Base-by-base conservation (phyloP, 2,113 vertebrate species). In the Passer domesticus region DNA sequence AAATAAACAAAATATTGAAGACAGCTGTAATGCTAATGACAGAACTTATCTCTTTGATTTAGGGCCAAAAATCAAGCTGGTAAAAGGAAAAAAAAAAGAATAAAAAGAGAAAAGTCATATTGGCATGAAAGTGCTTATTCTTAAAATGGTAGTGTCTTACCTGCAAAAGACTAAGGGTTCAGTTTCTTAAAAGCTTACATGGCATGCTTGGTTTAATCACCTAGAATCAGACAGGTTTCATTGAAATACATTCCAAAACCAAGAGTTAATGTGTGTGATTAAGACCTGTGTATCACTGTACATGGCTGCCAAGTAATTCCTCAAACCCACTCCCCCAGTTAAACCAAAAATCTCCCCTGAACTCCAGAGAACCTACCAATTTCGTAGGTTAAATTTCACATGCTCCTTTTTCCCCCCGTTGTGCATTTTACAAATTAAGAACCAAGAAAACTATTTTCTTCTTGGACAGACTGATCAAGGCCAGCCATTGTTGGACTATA, bases 1-100 rank as follows among this genome's bases (percentile, higher is more conserved):
- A 96, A 87, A 89, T 59, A 89, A 93, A 89, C 49, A 95, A 63
- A 82, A 79, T 62, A 64, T 77, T 67, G 47, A 90, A 81, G 70
- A 46, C 46, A 69, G 47, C 14, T 30, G 72, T 78, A 89, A 73
- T 27, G 10, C 46, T 91, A 80, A 91, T 3, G 5, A 64, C 62
- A 53, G 44, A 92, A 82, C 9, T 62, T 59, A 35, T 66, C 22
- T 69, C 74, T 74, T 49, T 80, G 70, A 69, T 85, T 85, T 60
- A 69, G 23, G 50, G 44, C 23, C 70, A 89, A 70, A 92, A 79
- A 73, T 50, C n/a, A 87, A 87, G 50, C n/a, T 76, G 15, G 37
- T 39, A 76, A 84, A 86, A 72, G 6, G 0, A 1, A 21, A 59
- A n/a, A 17, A 25, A 52, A 35, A 16, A 24, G 15, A 12, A 21